Evolutionary conservation across 64 coral and sea anemone species (phyloP).

Genomic region (Montipora foliosa): DNA sequence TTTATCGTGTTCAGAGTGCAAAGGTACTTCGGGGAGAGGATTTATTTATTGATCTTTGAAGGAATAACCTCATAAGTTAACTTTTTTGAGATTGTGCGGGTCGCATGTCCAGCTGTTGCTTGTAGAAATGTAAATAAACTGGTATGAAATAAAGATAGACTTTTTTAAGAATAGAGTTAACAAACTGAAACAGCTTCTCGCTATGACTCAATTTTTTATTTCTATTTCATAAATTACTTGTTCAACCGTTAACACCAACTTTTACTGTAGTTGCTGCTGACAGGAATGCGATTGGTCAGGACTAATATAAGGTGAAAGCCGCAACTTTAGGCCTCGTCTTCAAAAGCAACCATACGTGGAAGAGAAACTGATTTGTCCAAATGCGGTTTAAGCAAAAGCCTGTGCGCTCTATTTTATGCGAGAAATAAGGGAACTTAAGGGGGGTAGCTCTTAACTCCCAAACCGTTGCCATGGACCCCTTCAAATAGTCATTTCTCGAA

Average conservation of each 20-base stretch:
- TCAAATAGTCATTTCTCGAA: too few relatives aligned
- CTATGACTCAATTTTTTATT: neutral
- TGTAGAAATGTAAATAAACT: constrained; percentile 41
- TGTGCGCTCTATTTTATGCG: too few relatives aligned
- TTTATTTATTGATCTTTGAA: neutral
- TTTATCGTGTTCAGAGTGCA: neutral
- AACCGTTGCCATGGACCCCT: too few relatives aligned
- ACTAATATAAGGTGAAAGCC: neutral
- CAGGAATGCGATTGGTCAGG: constrained; percentile 23
- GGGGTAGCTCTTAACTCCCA: too few relatives aligned
- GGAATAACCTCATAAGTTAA: too few relatives aligned
- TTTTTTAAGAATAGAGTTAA: neutral
- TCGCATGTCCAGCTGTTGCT: neutral
- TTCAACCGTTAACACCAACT: neutral
- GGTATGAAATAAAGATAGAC: neutral
- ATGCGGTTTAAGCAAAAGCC: too few relatives aligned
- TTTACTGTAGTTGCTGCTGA: neutral
- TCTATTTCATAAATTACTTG: constrained; percentile 48
- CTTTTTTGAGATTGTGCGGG: neutral
- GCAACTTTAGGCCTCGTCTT: too few relatives aligned
- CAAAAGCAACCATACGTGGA: too few relatives aligned
- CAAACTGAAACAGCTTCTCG: neutral
- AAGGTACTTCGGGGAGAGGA: neutral
- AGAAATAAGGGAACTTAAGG: too few relatives aligned
- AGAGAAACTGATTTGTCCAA: too few relatives aligned